Conservation (phyloP, 1,140 invertebrate species). For the Aphelinus atriplicis region DNA sequence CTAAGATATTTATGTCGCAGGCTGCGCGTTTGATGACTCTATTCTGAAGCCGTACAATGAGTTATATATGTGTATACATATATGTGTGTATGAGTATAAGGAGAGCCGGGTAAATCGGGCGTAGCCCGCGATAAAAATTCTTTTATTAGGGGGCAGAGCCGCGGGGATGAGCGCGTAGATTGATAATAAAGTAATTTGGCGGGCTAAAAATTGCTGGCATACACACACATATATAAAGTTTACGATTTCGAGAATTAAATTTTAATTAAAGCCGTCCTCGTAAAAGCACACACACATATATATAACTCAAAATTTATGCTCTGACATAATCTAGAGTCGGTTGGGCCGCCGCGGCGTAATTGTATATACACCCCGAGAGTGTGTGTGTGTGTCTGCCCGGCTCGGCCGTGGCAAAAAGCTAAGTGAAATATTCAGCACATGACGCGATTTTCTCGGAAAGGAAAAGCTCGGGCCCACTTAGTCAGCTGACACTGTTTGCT, state of each 20-base stretch:
- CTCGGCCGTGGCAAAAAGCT: neutral
- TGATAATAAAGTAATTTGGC: slow-evolving; percentile 43
- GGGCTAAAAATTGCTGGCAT: slow-evolving; percentile 5
- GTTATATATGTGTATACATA: too few species aligned
- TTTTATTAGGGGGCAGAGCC: too few species aligned
- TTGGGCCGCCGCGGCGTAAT: too few species aligned
- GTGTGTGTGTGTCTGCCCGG: neutral
- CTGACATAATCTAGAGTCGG: neutral
- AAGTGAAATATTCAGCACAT: slow-evolving; percentile 27
- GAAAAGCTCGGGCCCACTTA: slow-evolving; percentile 2
- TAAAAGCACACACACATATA: slow-evolving; percentile 17
- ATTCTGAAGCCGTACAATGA: too few species aligned
- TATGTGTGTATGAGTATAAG: too few species aligned
- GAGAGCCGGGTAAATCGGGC: too few species aligned
- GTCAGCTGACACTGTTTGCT: too few species aligned
- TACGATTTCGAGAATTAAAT: slow-evolving; percentile 36
- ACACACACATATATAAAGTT: slow-evolving; percentile 24
- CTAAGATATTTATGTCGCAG: too few species aligned
- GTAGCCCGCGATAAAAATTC: too few species aligned
- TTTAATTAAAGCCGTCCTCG: slow-evolving; percentile 32
- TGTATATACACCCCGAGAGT: too few species aligned
- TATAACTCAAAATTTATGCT: slow-evolving; percentile 31
- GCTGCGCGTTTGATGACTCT: too few species aligned
- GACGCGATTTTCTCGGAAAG: slow-evolving; percentile 27
- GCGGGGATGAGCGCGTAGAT: slow-evolving; percentile 39